Evolutionary conservation across 1,140 invertebrate genomes (phyloP).

Genomic region (Drosophila serrata): DNA sequence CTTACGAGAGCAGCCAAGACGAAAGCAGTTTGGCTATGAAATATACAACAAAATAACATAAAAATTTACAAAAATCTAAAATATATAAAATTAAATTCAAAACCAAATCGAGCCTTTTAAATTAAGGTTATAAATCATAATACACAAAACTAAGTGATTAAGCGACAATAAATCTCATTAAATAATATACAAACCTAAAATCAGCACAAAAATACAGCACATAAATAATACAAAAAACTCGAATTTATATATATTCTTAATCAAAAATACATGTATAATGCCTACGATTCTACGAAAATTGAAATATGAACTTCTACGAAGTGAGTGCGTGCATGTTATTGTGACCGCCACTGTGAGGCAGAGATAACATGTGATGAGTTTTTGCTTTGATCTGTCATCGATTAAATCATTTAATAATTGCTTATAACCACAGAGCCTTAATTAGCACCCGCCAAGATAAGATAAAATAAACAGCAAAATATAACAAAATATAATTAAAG

Average conservation of each 20-base stretch:
- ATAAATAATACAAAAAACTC: slow-evolving; percentile 7
- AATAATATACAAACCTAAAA: neutral
- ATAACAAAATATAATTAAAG: slow-evolving; percentile 1
- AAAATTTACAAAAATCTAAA: slow-evolving; percentile 2
- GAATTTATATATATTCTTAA: slow-evolving; percentile 19
- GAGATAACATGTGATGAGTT: slow-evolving; percentile 62
- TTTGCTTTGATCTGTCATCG: slow-evolving; percentile 34
- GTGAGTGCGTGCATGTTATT: slow-evolving; percentile 63
- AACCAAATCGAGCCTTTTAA: neutral
- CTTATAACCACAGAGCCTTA: slow-evolving; percentile 58
- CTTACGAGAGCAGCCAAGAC: slow-evolving; percentile 16
- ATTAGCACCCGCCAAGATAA: slow-evolving; percentile 53
- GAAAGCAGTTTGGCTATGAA: slow-evolving; percentile 16
- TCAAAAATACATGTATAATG: slow-evolving; percentile 26
- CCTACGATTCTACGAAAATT: slow-evolving; percentile 65
- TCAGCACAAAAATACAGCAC: neutral
- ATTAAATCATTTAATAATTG: slow-evolving; percentile 62
- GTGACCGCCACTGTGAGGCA: slow-evolving; percentile 45
- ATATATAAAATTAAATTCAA: slow-evolving; percentile 5
- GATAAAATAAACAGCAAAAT: slow-evolving; percentile 16
- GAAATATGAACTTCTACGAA: slow-evolving; percentile 68
- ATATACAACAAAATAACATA: slow-evolving; percentile 11
- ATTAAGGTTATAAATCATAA: neutral
- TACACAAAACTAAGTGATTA: neutral
- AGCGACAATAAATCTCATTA: slow-evolving; percentile 11